Conservation (phyloP, 2,113 vertebrate genomes). For the Nycticorax nycticorax region DNA sequence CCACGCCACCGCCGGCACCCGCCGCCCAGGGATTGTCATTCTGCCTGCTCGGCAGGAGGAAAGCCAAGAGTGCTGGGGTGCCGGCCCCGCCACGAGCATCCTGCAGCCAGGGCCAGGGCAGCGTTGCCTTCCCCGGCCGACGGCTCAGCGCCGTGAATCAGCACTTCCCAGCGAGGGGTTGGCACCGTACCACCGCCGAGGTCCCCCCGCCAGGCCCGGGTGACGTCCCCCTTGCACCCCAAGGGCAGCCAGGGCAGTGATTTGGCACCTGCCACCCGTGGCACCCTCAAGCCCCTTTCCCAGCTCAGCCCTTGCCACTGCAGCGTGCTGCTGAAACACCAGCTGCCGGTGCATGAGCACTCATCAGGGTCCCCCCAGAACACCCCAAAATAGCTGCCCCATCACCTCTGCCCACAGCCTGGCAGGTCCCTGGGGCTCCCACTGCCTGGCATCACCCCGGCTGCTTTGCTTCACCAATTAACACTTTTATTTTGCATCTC, state of each 20-base stretch:
- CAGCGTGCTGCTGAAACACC: background rate
- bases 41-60: background rate
- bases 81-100: background rate
- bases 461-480: background rate
- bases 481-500: background rate
- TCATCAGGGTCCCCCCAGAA: background rate
- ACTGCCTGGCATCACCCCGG: rapidly evolving
- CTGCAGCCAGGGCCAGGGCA: background rate
- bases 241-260: rapidly evolving
- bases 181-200: background rate
- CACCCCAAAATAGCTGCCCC: background rate
- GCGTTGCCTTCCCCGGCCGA: background rate
- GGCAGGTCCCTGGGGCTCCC: rapidly evolving
- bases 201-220: background rate
- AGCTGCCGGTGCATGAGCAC: background rate
- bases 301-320: background rate
- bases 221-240: background rate
- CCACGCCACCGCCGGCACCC: background rate
- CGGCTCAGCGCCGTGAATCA: conserved; percentile 22
- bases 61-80: background rate
- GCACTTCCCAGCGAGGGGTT: conserved; percentile 33
- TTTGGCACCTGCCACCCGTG: background rate
- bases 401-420: background rate
- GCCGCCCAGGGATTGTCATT: background rate
- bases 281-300: background rate